Conservation (phyloP, 2,888 invertebrate genomes). For the Apodemia duryi region DNA sequence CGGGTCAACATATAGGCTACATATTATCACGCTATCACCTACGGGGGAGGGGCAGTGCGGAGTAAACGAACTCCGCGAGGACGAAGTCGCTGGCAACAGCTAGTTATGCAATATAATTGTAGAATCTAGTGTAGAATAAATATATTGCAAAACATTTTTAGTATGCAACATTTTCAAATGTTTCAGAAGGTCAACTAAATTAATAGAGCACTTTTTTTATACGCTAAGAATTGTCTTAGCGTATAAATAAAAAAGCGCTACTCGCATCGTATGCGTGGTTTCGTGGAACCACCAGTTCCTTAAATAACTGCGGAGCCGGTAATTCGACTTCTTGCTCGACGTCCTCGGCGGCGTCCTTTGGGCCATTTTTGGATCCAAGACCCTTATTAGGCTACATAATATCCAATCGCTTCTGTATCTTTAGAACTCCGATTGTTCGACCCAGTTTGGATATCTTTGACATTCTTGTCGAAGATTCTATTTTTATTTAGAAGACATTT, state of each 20-base stretch:
- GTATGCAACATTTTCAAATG: not conserved
- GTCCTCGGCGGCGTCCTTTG: conserved; percentile 75
- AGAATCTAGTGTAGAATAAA: too few relatives aligned
- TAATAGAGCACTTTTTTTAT: not conserved
- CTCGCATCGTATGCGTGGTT: conserved; percentile 60
- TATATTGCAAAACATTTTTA: not conserved
- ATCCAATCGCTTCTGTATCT: conserved; percentile 53
- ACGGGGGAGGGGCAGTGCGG: too few relatives aligned
- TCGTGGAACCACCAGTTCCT: conserved; percentile 58
- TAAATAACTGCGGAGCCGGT: conserved; percentile 56
- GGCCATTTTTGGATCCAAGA: conserved; percentile 46
- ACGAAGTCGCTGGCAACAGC: too few relatives aligned
- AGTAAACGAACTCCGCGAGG: too few relatives aligned
- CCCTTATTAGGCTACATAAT: conserved; percentile 71
- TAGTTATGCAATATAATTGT: too few relatives aligned
- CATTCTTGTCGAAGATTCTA: conserved; percentile 48
- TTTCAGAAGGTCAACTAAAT: conserved; percentile 6
- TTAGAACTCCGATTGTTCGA: conserved; percentile 62
- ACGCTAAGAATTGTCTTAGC: not conserved
- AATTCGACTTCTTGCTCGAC: conserved; percentile 53
- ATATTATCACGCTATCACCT: too few relatives aligned
- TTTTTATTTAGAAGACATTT: not conserved
- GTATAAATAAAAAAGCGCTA: conserved; percentile 43
- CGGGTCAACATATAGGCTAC: too few relatives aligned
- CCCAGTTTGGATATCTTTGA: conserved; percentile 63